phyloP scores from a whole-genome alignment of 2,797 vertebrate genomes.

The Paguma larvata region DNA sequence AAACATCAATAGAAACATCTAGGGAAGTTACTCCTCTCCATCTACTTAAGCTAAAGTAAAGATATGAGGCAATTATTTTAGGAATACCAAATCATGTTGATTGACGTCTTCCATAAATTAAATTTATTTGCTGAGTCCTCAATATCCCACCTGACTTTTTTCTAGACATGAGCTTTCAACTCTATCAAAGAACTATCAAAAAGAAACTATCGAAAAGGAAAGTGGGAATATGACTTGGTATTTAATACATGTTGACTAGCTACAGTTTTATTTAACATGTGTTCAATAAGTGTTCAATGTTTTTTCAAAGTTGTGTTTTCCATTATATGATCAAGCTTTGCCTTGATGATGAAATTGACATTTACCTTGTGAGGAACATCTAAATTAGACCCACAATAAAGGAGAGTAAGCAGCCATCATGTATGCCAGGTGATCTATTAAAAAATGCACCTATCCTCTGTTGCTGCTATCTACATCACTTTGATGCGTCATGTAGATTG shows the following conservation, averaged over 20 bases:
- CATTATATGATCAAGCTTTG: neutral
- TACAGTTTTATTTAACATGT: neutral
- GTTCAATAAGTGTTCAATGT: neutral
- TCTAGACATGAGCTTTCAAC: neutral
- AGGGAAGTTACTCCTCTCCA: neutral
- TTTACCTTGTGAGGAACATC: neutral
- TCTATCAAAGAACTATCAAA: slow-evolving; percentile 16
- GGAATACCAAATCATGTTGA: slow-evolving; percentile 11
- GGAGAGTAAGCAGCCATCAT: neutral
- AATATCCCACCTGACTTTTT: neutral
- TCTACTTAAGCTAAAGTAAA: neutral
- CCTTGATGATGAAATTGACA: neutral
- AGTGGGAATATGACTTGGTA: neutral
- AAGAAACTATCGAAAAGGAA: slow-evolving; percentile 52
- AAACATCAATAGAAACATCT: slow-evolving; percentile 15
- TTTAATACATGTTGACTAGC: neutral
- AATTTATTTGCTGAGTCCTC: slow-evolving; percentile 10
- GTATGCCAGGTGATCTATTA: no score
- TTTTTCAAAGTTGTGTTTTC: slow-evolving; percentile 45
- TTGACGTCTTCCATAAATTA: neutral
- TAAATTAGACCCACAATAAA: neutral
- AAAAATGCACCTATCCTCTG: neutral
- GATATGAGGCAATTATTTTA: slow-evolving; percentile 13
- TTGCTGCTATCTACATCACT: neutral
- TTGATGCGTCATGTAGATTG: neutral